A percentile compares a stretch with the other conserved stretches of the same genome.
These are phyloP conservation scores for Sipha maydis DNA, from an alignment of 2,888 invertebrate genomes.

Conservation along the genomic window DNA sequence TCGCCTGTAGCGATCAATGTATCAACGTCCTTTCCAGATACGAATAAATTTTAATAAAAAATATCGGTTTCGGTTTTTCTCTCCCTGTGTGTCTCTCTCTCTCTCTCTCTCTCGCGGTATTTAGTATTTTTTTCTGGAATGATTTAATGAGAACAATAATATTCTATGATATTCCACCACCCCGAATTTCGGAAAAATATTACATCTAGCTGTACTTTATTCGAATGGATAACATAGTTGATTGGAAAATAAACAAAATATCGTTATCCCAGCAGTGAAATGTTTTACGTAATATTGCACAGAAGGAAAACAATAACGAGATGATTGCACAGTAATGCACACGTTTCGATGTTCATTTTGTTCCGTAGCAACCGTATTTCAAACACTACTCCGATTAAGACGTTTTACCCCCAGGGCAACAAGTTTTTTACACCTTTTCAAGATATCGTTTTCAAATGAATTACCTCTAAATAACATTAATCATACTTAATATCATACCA, in stretches of 20 bases:
- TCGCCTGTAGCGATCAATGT: too few species aligned
- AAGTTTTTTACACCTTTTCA: too few species aligned
- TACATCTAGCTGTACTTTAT: neutral
- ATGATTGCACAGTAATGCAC: neutral
- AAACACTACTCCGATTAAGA: too few species aligned
- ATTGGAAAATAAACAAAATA: neutral
- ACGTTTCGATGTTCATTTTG: neutral
- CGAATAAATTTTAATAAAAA: neutral
- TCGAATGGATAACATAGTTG: neutral
- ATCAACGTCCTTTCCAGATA: neutral
- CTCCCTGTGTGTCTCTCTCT: neutral
- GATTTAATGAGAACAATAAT: neutral
- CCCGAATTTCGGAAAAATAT: neutral
- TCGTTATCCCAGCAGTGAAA: neutral
- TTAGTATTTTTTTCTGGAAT: neutral
- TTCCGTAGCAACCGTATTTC: too few species aligned
- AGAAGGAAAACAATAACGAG: neutral
- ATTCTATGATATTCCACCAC: neutral
- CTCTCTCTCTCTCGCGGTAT: neutral
- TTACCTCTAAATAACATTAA: too few species aligned
- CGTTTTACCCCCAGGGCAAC: too few species aligned
- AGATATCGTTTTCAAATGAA: too few species aligned
- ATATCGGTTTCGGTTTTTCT: neutral
- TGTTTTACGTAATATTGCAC: too few species aligned
- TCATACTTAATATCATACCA: too few species aligned